These are phyloP conservation scores for Salticus scenicus DNA, from an alignment of 2,888 invertebrate genomes.

Conservation along the genomic window DNA sequence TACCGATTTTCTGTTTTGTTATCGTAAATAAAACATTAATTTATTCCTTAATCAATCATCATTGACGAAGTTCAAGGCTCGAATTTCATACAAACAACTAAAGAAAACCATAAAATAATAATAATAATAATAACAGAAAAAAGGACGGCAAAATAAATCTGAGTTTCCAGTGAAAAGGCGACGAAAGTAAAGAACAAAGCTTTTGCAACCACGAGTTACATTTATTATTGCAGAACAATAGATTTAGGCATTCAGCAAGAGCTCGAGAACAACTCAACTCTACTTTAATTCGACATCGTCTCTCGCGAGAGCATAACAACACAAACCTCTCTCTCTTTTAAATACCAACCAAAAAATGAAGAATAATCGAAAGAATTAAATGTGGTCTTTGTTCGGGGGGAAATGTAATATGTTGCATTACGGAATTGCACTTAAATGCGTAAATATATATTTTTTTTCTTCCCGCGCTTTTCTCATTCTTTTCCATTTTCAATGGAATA, in stretches of 20 bases:
- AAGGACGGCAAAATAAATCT: slow-evolving; percentile 31
- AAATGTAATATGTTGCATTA: slow-evolving; percentile 66
- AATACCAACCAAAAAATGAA: slow-evolving; percentile 60
- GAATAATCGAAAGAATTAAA: slow-evolving; percentile 69
- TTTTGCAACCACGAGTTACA: slow-evolving; percentile 60
- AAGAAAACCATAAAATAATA: slow-evolving; percentile 36
- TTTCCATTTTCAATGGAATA: slow-evolving; percentile 39
- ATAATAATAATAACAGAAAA: slow-evolving; percentile 26
- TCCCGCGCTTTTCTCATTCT: slow-evolving; percentile 23
- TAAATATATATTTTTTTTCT: slow-evolving; percentile 36
- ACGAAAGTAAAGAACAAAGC: slow-evolving; percentile 55
- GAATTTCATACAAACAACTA: slow-evolving; percentile 44
- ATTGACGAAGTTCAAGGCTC: slow-evolving; percentile 55
- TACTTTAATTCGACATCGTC: slow-evolving; percentile 60
- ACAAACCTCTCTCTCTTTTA: slow-evolving; percentile 54
- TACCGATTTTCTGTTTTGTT: slow-evolving; percentile 30
- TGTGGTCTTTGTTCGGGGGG: slow-evolving; percentile 66
- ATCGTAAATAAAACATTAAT: slow-evolving; percentile 58
- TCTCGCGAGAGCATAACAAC: slow-evolving; percentile 28
- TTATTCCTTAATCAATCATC: slow-evolving; percentile 66
- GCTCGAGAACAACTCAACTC: slow-evolving; percentile 60
- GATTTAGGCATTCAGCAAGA: slow-evolving; percentile 64
- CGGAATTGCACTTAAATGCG: slow-evolving; percentile 62
- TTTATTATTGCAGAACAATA: slow-evolving; percentile 68
- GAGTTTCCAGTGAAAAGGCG: slow-evolving; percentile 38